A percentile compares a stretch with the other conserved stretches of the same genome.
These are phyloP conservation scores for Rhagium mordax DNA, from an alignment of 2,888 invertebrate genomes.

Conservation along the genomic window DNA sequence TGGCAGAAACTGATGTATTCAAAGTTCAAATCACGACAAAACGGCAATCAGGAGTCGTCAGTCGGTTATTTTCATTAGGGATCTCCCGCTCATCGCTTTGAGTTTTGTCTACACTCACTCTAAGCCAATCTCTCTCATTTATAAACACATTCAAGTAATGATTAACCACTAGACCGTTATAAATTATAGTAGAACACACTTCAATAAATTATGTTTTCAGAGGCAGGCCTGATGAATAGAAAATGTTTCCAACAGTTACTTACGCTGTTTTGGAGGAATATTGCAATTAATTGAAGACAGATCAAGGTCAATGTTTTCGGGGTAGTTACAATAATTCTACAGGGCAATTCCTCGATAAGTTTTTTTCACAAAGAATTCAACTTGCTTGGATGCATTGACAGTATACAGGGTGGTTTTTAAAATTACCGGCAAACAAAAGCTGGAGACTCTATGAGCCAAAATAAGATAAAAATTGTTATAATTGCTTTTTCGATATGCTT, in stretches of 20 bases:
- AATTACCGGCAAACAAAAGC: no score
- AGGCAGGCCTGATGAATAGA: background rate
- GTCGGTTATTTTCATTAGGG: conserved; percentile 34
- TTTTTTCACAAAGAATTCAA: no score
- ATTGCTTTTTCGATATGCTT: no score
- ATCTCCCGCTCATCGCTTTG: conserved; percentile 30
- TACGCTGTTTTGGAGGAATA: background rate
- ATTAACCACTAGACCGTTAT: conserved; percentile 2
- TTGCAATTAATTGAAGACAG: background rate
- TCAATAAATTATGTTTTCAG: conserved; percentile 11
- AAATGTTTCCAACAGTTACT: background rate
- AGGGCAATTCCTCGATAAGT: no score
- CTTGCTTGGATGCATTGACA: no score
- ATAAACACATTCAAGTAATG: background rate
- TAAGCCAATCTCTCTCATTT: conserved; percentile 12
- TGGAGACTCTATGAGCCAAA: no score
- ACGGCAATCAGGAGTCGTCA: conserved; percentile 28
- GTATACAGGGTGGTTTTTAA: no score
- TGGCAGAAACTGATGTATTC: conserved; percentile 3
- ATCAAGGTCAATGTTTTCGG: background rate
- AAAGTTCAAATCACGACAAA: conserved; percentile 13
- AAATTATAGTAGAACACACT: background rate
- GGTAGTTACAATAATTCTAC: no score
- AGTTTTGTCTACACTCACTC: conserved; percentile 8
- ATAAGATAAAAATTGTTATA: no score